These are phyloP conservation scores for Bombus polaris DNA, from an alignment of 1,140 invertebrate species.

Conservation along the genomic window DNA sequence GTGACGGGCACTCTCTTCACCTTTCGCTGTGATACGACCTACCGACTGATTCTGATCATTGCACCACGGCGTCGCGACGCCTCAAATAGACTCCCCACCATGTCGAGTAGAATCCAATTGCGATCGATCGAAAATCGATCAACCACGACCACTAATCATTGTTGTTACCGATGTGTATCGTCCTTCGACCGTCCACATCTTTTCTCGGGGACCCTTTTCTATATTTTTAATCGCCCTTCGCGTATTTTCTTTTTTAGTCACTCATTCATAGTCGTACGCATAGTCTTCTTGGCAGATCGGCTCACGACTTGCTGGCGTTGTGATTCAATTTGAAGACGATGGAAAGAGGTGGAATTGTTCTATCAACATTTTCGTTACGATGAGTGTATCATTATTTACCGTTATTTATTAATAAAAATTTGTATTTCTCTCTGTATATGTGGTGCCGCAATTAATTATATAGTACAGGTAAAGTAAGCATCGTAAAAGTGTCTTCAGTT, in stretches of 20 bases:
- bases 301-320: neutral
- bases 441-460: too few species aligned
- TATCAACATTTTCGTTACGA: neutral
- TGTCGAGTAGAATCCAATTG: constrained; percentile 71
- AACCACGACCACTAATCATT: neutral
- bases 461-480: too few species aligned
- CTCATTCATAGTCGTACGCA: neutral
- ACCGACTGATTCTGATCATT: constrained; percentile 75
- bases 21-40: constrained; percentile 62
- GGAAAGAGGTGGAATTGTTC: neutral
- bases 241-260: neutral
- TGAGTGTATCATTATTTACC: too few species aligned
- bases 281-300: neutral
- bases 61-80: constrained; percentile 70
- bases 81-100: constrained; percentile 82
- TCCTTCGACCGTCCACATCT: neutral
- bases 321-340: neutral
- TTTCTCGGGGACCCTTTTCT: neutral
- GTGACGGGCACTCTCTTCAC: constrained; percentile 39
- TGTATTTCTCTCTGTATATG: too few species aligned
- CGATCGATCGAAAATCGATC: constrained; percentile 61
- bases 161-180: neutral
- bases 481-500: neutral
- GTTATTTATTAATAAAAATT: too few species aligned
- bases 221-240: constrained; percentile 40